Conservation (phyloP, 2,797 vertebrate species). For the Enteromius treurensis region DNA sequence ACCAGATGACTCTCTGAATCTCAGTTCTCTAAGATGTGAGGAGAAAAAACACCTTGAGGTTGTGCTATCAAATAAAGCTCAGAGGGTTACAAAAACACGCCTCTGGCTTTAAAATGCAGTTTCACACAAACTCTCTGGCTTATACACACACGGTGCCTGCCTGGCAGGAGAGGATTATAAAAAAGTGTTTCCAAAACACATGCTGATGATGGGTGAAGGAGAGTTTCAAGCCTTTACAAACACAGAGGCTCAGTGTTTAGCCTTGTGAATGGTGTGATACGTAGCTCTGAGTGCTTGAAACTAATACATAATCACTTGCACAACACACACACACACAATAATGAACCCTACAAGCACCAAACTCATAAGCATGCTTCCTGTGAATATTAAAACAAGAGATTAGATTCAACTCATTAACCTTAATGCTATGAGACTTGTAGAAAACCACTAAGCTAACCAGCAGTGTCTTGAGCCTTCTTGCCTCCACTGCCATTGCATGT, state of each 20-base stretch:
- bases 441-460: neutral
- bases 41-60: conserved; percentile 49
- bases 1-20: conserved; percentile 13
- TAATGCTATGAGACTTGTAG: neutral
- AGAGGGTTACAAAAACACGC: conserved; percentile 54
- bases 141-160: conserved; percentile 51
- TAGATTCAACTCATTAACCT: neutral
- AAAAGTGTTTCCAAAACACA: conserved; percentile 68
- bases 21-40: conserved; percentile 15
- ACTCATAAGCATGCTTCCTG: neutral
- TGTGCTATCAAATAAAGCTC: conserved; percentile 69
- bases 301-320: conserved; percentile 39
- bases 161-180: conserved; percentile 57
- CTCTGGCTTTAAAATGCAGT: conserved; percentile 17
- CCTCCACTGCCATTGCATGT: neutral
- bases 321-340: conserved; percentile 36
- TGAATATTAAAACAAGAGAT: conserved; percentile 15
- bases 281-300: conserved; percentile 51
- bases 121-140: conserved; percentile 23
- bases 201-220: conserved; percentile 57
- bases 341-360: neutral
- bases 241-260: conserved; percentile 63
- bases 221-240: conserved; percentile 62
- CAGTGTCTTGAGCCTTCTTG: neutral
- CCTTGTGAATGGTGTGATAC: conserved; percentile 42